A percentile compares a stretch with the other conserved stretches of the same genome.
Evolutionary conservation across 2,888 invertebrate genomes (phyloP).

Genomic region (Crioceris asparagi): DNA sequence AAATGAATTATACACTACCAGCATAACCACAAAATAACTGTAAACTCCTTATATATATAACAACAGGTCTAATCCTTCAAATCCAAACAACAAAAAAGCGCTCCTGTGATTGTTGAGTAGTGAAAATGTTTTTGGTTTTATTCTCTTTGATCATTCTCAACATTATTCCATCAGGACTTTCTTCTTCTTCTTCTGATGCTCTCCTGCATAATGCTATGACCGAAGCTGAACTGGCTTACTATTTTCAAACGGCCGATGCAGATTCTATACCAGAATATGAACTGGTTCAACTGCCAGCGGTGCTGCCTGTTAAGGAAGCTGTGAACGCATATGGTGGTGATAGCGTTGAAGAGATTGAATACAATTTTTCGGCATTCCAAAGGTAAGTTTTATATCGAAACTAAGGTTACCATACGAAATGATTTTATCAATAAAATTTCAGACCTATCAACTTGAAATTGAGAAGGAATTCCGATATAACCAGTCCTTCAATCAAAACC

Average conservation of each 20-base stretch:
- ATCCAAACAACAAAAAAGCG: no score
- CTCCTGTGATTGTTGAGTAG: no score
- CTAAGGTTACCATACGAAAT: background rate
- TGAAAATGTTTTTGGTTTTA: no score
- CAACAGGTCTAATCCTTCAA: no score
- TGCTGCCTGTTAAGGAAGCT: constrained; percentile 20
- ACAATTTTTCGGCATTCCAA: constrained; percentile 51
- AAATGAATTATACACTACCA: no score
- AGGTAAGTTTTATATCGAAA: constrained; percentile 35
- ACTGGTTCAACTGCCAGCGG: constrained; percentile 48
- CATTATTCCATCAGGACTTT: no score
- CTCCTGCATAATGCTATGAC: constrained; percentile 36
- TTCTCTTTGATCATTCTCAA: no score
- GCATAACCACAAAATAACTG: no score
- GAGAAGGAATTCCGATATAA: constrained; percentile 49
- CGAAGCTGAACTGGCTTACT: constrained; percentile 36
- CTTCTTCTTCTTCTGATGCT: constrained; percentile 15
- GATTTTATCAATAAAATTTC: constrained; percentile 9
- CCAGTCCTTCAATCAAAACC: constrained; percentile 50
- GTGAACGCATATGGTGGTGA: constrained; percentile 28
- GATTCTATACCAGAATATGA: constrained; percentile 46
- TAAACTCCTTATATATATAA: no score
- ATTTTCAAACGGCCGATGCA: constrained; percentile 34
- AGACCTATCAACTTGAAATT: constrained; percentile 52
- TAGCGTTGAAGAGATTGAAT: constrained; percentile 40